These are phyloP conservation scores for Hormiphora californensis DNA, from an alignment of 37 sponge, comb jelly and placozoan species.

Conservation along the genomic window DNA sequence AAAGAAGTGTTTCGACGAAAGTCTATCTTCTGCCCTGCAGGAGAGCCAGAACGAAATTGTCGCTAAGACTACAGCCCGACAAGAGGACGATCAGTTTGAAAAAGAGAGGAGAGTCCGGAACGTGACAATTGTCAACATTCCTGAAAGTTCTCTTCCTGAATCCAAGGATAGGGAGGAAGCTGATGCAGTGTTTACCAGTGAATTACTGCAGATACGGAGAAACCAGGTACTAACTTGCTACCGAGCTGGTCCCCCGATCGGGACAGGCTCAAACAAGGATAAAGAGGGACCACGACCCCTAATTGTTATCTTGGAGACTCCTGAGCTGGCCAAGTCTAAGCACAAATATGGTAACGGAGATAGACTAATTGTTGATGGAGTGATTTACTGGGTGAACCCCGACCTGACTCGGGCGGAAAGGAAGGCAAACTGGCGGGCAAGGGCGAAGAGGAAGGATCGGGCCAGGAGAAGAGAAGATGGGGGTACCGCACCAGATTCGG, in stretches of 20 bases:
- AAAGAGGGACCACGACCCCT: neutral
- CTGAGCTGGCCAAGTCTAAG: neutral
- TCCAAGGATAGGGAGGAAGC: neutral
- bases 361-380: neutral
- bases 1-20: neutral
- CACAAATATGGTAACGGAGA: slow-evolving; percentile 28
- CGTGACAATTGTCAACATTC: neutral
- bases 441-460: neutral
- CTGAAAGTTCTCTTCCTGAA: neutral
- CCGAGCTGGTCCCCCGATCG: slow-evolving; percentile 29
- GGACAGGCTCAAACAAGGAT: slow-evolving; percentile 40
- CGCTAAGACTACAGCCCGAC: neutral
- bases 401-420: neutral
- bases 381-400: neutral
- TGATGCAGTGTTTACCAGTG: neutral
- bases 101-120: neutral
- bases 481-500: no score
- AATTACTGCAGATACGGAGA: neutral
- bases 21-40: neutral
- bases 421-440: neutral
- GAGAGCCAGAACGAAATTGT: slow-evolving; percentile 6
- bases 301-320: slow-evolving; percentile 9
- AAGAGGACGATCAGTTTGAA: slow-evolving; percentile 26
- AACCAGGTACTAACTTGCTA: neutral
- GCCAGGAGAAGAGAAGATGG: no score